A percentile compares a stretch with the other conserved stretches of the same genome.
Evolutionary conservation across 2,797 vertebrate species (phyloP).

Genomic region (Bradypodion ventrale): DNA sequence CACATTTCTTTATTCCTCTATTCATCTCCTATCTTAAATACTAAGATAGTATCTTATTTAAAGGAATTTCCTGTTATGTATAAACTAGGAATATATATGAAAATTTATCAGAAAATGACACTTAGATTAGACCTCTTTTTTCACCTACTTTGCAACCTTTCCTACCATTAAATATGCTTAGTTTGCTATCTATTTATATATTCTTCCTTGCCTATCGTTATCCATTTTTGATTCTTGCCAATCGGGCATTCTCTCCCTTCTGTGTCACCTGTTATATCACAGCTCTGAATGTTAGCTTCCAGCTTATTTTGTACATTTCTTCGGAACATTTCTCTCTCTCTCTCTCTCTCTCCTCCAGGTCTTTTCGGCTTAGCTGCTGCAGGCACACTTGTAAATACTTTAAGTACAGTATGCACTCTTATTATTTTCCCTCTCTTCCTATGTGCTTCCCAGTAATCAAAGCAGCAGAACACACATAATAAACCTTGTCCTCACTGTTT

Average conservation of each 20-base stretch:
- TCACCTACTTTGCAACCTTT: background rate
- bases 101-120: background rate
- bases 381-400: background rate
- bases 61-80: background rate
- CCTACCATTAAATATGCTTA: background rate
- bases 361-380: background rate
- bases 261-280: background rate
- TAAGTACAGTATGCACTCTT: background rate
- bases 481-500: background rate
- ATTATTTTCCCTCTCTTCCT: background rate
- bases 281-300: background rate
- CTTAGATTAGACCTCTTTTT: background rate
- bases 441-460: background rate
- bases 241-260: background rate
- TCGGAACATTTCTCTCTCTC: background rate
- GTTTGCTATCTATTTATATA: background rate
- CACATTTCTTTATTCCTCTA: no score
- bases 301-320: slow-evolving; percentile 9
- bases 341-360: background rate
- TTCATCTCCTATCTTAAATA: background rate
- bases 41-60: background rate
- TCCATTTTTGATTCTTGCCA: background rate
- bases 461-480: background rate
- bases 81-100: background rate
- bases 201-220: background rate